Evolutionary conservation across 2,113 vertebrate genomes (phyloP), one percentile per base, ranked within the genome.

Genomic region (Marmota flaviventris): DNA sequence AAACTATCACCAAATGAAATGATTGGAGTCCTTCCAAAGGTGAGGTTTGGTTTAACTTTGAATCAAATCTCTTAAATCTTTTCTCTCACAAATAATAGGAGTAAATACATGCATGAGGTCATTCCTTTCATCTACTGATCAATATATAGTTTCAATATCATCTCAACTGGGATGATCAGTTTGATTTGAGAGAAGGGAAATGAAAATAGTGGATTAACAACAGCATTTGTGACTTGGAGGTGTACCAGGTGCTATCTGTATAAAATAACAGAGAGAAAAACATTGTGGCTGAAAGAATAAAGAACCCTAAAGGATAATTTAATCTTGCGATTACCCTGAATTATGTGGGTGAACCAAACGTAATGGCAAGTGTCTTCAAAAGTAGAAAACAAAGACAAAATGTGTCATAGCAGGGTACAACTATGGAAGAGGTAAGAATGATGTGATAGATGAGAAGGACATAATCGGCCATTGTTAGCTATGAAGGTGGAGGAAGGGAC

Each of bases 141-240:
- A 90, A 69, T 37, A 39, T 42, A 51, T 17, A 77, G 37, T 88
- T 85, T 88, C 48, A 94, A 1, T 53, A 2, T 84, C n/a, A 91
- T 77, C 51, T 95, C 32, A 81, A 12, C 0, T 34, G 69, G 53
- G 6, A 92, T 78, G 37, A 73, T 39, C 25, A 18, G 42, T 75
- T 84, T 65, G 39, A 51, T 72, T 89, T 94, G 48, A 90, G 65
- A 58, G 73, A 91, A 85, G 37, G 34, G 29, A 82, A 48, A 70
- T 29, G 39, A 79, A 90, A 78, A 70, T 22, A 14, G 11, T 85
- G 56, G 76, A 78, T 67, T 53, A 42, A 76, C 27, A 11, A 45
- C 16, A 87, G 16, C 20, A 76, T 58, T n/a, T 94, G 39, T 63
- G 11, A 93, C 37, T 65, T 73, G 63, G 45, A 58, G 5, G 18